A percentile compares a stretch with the other conserved stretches of the same genome.
Conservation (phyloP, 1,140 invertebrate species). For the Leptopilina boulardi region DNA sequence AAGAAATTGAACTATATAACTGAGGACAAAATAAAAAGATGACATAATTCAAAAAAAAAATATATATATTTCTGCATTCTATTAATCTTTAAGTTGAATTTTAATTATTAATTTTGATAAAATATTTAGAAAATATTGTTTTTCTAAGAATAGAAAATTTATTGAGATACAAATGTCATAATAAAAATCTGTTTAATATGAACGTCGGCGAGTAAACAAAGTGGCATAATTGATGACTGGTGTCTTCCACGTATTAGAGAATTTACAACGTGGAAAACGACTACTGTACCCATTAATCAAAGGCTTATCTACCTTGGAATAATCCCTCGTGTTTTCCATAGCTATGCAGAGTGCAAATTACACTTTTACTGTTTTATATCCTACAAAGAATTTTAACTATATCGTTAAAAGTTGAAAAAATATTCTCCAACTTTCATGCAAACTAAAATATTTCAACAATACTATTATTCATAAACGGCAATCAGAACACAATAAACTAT, state of each 20-base stretch:
- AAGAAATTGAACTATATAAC: background rate
- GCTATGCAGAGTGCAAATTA: conserved; percentile 36
- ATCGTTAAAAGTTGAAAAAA: background rate
- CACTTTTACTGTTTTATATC: conserved; percentile 36
- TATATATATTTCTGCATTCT: background rate
- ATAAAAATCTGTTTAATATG: conserved; percentile 14
- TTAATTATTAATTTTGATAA: background rate
- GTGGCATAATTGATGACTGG: conserved; percentile 2
- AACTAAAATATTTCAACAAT: background rate
- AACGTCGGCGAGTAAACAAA: conserved; percentile 15
- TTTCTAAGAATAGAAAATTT: background rate
- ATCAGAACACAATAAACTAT: too few species aligned
- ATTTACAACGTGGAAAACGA: conserved; percentile 32
- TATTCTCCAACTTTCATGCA: background rate
- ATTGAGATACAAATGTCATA: conserved; percentile 2
- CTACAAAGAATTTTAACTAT: background rate
- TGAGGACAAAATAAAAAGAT: background rate
- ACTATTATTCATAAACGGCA: too few species aligned
- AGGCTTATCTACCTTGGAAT: conserved; percentile 40
- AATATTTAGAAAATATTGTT: background rate
- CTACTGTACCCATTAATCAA: conserved; percentile 48
- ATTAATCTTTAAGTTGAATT: background rate
- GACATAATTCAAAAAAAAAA: background rate
- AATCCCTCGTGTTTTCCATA: conserved; percentile 36
- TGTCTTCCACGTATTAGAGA: conserved; percentile 34